Conservation (phyloP, 2,113 vertebrate species). For the Bubo blakistoni region DNA sequence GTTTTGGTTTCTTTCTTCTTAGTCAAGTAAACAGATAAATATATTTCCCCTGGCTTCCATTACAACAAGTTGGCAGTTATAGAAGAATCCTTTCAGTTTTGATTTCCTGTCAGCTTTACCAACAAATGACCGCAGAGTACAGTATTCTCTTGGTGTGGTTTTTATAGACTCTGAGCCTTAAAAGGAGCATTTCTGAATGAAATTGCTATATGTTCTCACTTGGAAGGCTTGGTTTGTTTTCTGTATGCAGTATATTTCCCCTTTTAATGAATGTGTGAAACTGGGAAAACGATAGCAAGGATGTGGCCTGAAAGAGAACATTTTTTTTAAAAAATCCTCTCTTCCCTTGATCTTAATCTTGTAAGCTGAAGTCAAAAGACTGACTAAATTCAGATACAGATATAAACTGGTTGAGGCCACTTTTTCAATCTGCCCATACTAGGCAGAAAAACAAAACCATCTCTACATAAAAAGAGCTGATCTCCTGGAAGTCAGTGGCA, state of each 20-base stretch:
- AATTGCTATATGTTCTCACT: background rate
- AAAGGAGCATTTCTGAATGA: slow-evolving; percentile 23
- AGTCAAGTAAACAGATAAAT: slow-evolving; percentile 62
- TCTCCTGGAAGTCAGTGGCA: background rate
- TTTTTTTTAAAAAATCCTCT: background rate
- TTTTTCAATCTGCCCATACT: background rate
- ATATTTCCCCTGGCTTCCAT: slow-evolving; percentile 57
- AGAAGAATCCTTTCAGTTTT: slow-evolving; percentile 59
- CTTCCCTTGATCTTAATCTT: background rate
- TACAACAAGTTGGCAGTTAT: slow-evolving; percentile 36
- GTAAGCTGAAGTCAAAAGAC: background rate
- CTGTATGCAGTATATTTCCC: background rate
- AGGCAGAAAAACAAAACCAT: background rate
- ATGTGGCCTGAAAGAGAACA: background rate
- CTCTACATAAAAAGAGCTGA: background rate
- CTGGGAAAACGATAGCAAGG: background rate
- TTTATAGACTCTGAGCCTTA: slow-evolving; percentile 17
- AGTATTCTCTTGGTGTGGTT: slow-evolving; percentile 30
- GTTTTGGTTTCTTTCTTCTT: slow-evolving; percentile 55
- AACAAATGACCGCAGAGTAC: slow-evolving; percentile 19
- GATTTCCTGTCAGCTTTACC: slow-evolving; percentile 58
- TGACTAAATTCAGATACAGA: background rate
- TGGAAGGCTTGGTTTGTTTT: background rate
- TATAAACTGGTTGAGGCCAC: background rate
- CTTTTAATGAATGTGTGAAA: background rate